These are phyloP conservation scores for Caenorhabditis sp. DNA, from an alignment of 2,888 invertebrate species.

Conservation along the genomic window DNA sequence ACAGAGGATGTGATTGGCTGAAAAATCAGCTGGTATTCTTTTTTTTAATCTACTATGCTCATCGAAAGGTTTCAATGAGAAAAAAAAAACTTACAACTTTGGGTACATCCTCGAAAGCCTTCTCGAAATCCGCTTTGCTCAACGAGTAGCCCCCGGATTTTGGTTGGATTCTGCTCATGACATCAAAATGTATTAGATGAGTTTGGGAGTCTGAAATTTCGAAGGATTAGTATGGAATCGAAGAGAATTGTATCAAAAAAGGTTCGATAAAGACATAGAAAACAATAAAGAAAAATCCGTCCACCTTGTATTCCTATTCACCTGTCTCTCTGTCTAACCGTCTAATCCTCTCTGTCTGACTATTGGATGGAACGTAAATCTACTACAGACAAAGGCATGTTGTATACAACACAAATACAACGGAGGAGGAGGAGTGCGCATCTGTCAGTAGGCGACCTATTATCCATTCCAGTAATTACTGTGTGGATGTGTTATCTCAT, in stretches of 20 bases:
- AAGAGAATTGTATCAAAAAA: too few relatives aligned
- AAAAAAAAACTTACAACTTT: conserved; percentile 47
- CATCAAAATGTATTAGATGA: neutral
- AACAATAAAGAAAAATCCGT: too few relatives aligned
- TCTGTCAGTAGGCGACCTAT: neutral
- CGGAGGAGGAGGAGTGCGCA: neutral
- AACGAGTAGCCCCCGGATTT: conserved; percentile 50
- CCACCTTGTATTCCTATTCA: neutral
- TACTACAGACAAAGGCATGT: neutral
- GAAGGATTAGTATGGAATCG: neutral
- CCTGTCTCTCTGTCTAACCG: neutral
- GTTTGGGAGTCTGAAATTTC: neutral
- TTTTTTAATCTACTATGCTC: too few relatives aligned
- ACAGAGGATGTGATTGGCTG: conserved; percentile 43
- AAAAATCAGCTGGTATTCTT: neutral
- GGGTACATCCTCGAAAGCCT: conserved; percentile 56
- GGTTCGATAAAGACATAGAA: neutral
- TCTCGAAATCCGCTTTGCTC: conserved; percentile 59
- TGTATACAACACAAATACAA: neutral
- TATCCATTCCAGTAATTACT: neutral
- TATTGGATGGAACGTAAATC: neutral
- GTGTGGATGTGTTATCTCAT: neutral
- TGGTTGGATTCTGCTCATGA: conserved; percentile 44
- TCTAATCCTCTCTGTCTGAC: neutral
- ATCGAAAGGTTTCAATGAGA: too few relatives aligned